phyloP scores from a whole-genome alignment of 1,140 invertebrate genomes.

The Panagrolaimus sp. region DNA sequence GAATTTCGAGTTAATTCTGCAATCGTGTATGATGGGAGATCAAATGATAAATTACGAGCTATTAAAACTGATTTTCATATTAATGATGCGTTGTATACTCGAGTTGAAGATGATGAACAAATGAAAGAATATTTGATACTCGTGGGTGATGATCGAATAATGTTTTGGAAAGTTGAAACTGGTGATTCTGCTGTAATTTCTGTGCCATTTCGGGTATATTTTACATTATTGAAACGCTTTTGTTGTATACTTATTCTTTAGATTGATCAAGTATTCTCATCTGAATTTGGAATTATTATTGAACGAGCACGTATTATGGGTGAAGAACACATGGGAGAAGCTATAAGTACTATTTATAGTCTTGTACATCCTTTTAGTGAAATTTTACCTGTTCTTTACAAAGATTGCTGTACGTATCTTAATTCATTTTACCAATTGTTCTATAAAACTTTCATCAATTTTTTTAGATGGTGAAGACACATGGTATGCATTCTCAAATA shows the following conservation, averaged over 20 bases:
- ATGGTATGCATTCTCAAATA: not conserved
- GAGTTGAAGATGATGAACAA: not conserved
- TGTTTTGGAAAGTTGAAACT: not conserved
- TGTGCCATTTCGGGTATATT: too few species aligned
- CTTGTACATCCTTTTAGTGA: conserved; percentile 3
- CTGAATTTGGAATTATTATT: not conserved
- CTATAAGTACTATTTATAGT: not conserved
- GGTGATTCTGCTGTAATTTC: not conserved
- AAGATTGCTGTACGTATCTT: not conserved
- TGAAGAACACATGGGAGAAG: not conserved
- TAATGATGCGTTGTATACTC: not conserved
- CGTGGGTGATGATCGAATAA: not conserved
- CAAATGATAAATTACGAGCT: not conserved
- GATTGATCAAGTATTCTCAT: not conserved
- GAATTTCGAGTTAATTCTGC: conserved; percentile 3
- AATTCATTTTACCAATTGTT: too few species aligned
- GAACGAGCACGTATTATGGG: not conserved
- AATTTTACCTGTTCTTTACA: conserved; percentile 1
- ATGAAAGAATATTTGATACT: not conserved
- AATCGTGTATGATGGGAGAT: not conserved
- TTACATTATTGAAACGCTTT: too few species aligned
- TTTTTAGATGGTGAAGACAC: not conserved
- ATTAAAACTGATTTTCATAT: not conserved
- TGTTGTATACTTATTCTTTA: not conserved
- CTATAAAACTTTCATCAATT: too few species aligned